Percentiles rank a stretch among this genome's conserved stretches.
Evolutionary conservation across 2,888 invertebrate species (phyloP).

Genomic region (Diaprepes abbreviatus): DNA sequence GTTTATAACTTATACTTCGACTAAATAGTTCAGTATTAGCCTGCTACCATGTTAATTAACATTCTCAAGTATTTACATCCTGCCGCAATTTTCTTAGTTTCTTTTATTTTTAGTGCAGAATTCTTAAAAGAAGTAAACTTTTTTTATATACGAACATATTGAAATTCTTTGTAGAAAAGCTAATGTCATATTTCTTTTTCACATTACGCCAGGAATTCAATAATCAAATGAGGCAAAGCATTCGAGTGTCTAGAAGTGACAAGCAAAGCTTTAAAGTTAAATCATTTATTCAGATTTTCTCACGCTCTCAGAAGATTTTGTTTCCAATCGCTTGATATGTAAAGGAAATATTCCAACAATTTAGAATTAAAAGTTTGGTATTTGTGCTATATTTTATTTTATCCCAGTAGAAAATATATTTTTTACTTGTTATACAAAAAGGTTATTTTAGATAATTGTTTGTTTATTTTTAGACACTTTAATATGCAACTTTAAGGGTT

Average conservation of each 20-base stretch:
- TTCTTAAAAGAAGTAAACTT: slow-evolving; percentile 25
- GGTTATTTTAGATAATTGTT: no score
- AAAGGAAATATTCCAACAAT: slow-evolving; percentile 19
- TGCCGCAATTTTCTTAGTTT: slow-evolving; percentile 6
- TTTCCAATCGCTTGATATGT: background rate
- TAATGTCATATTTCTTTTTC: slow-evolving; percentile 60
- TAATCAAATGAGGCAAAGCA: slow-evolving; percentile 63
- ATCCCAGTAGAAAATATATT: no score
- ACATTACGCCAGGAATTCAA: slow-evolving; percentile 60
- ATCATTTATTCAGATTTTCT: slow-evolving; percentile 46
- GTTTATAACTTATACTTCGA: no score
- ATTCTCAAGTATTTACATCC: background rate
- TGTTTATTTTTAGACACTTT: no score
- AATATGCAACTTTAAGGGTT: no score
- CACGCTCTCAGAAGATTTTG: slow-evolving; percentile 14
- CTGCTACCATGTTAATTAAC: background rate
- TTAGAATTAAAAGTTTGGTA: no score
- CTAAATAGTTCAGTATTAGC: no score
- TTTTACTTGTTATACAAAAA: no score
- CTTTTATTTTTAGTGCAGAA: no score
- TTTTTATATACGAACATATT: slow-evolving; percentile 43
- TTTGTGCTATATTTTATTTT: no score
- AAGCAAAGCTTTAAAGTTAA: slow-evolving; percentile 47
- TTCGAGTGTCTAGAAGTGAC: slow-evolving; percentile 43
- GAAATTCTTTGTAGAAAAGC: slow-evolving; percentile 44